Evolutionary conservation across 2,888 invertebrate genomes (phyloP).

Genomic region (Lysandra bellargus): DNA sequence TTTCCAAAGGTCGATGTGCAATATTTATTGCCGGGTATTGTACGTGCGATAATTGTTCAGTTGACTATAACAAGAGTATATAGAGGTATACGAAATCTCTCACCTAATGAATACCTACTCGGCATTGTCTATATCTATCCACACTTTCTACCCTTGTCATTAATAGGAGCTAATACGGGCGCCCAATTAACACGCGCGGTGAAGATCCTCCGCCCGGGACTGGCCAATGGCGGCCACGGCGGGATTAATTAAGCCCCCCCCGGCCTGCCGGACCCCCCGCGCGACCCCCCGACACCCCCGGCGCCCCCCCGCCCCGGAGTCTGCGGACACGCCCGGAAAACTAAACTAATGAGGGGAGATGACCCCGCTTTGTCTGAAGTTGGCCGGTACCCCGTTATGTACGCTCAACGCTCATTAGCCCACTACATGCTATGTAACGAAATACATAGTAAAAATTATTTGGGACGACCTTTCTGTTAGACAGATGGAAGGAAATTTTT

Average conservation of each 20-base stretch:
- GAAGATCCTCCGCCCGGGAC: slow-evolving; percentile 70
- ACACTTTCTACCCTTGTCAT: slow-evolving; percentile 55
- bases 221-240: slow-evolving; percentile 77
- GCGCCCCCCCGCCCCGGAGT: slow-evolving; percentile 60
- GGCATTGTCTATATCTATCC: slow-evolving; percentile 36
- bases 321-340: slow-evolving; percentile 81
- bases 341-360: slow-evolving; percentile 81
- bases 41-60: too few species aligned
- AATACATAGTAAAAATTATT: neutral
- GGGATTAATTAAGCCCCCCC: slow-evolving; percentile 81
- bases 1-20: too few species aligned
- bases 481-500: neutral
- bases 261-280: slow-evolving; percentile 57
- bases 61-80: too few species aligned
- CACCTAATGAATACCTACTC: slow-evolving; percentile 33
- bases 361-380: slow-evolving; percentile 61
- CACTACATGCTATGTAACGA: neutral
- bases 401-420: slow-evolving; percentile 31
- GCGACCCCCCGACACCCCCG: slow-evolving; percentile 45
- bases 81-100: neutral
- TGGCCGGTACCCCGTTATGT: slow-evolving; percentile 59
- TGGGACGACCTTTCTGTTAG: neutral
- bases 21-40: too few species aligned
- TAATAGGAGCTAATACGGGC: slow-evolving; percentile 69
- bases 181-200: slow-evolving; percentile 79